Conservation (phyloP, 2,888 invertebrate genomes). For the Drosophila meridiana region DNA sequence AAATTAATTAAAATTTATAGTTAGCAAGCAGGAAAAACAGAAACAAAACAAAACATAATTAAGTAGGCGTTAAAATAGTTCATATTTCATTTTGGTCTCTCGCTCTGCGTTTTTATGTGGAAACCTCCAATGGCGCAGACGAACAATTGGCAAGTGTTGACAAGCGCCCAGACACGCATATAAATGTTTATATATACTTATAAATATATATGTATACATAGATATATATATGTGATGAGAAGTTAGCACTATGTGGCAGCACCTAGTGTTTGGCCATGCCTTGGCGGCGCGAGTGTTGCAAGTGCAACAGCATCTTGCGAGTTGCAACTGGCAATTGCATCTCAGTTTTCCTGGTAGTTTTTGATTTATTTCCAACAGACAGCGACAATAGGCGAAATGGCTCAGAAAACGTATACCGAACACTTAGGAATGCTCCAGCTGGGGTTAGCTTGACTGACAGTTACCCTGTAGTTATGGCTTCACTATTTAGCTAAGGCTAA, state of each 20-base stretch:
- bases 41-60: constrained; percentile 77
- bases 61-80: constrained; percentile 85
- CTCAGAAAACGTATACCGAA: constrained; percentile 29
- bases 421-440: neutral
- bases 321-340: constrained; percentile 39
- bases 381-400: constrained; percentile 82
- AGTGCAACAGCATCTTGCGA: constrained; percentile 35
- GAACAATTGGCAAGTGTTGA: constrained; percentile 81
- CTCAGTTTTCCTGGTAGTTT: constrained; percentile 49
- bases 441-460: neutral
- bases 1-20: constrained; percentile 81
- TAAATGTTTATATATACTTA: neutral
- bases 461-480: neutral
- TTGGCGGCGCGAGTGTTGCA: constrained; percentile 34
- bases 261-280: constrained; percentile 49
- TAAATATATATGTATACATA: neutral
- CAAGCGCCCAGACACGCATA: constrained; percentile 43
- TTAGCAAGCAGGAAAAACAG: constrained; percentile 57
- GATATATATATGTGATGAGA: neutral
- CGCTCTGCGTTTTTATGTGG: constrained; percentile 62
- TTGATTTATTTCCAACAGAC: constrained; percentile 83
- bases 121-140: constrained; percentile 68
- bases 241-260: constrained; percentile 34
- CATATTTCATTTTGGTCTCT: constrained; percentile 80
- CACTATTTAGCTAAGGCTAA: no score